Base-by-base conservation (phyloP, 2,797 vertebrate species). In the Myotis daubentonii region DNA sequence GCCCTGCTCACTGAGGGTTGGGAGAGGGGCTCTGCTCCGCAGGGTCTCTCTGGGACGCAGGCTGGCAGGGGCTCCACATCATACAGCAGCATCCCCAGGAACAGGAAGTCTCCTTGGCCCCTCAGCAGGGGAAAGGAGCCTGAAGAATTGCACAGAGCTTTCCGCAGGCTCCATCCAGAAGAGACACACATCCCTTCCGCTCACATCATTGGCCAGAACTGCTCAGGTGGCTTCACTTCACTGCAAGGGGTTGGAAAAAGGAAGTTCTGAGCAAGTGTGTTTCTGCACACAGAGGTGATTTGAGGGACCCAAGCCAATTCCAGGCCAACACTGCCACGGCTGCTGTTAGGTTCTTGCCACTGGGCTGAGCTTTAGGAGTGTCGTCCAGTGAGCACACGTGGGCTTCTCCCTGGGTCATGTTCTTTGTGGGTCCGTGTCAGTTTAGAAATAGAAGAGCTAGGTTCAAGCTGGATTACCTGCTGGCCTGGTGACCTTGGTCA, bases 21-120 rank as follows among this genome's bases (percentile, higher is more conserved):
- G 19, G 1, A 28, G 49, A 16, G 30, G 23, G 55, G 10, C 16
- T 22, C 66, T 20, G 23, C 57, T 17, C 70, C 44, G 2, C 23
- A 41, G 38, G 33, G 2, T 53, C 72, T n/a, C 55, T 25, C 28
- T 6, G 55, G 44, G 53, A 12, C 23, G 2, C 55, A 30, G 36
- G 53, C 71, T 44, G 41, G 19, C 20, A 51, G 83, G 57, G 36
- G 13, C 13, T 11, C 28, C 20, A 0, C 47, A 0, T 55, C 38
- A 25, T 5, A 25, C 0, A 49, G 38, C 19, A n/a, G 60, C 1
- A 0, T 25, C 44, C 33, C 65, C 44, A 15, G 80, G 12, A 94
- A 10, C 0, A 23, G 72, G 84, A 36, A 17, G 28, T 57, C 30
- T 55, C 74, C 41, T 86, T 3, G 0, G 10, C n/a, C 12, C 0